phyloP scores from a whole-genome alignment of 2,888 invertebrate species.

The Eilema depressum region DNA sequence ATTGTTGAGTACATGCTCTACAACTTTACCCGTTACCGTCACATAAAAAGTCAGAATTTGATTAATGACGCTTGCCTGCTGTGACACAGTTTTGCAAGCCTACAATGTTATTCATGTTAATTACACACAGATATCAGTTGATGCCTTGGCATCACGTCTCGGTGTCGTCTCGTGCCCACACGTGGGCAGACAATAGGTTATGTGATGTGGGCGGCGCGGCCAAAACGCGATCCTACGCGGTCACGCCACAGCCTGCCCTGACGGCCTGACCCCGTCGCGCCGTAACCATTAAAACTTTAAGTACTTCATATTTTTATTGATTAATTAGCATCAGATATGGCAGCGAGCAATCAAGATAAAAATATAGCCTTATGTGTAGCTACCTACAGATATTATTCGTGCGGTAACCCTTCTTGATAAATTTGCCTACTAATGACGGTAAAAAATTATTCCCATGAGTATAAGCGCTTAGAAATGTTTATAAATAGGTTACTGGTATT shows the following conservation, averaged over 20 bases:
- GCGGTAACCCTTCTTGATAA: constrained; percentile 19
- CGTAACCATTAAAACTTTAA: constrained; percentile 45
- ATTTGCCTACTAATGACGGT: background rate
- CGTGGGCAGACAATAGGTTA: constrained; percentile 79
- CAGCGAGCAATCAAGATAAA: constrained; percentile 55
- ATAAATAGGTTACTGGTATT: background rate
- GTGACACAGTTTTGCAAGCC: constrained; percentile 38
- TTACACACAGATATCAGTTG: constrained; percentile 57
- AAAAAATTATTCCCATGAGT: background rate
- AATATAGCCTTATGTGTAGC: constrained; percentile 19
- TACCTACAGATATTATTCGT: constrained; percentile 11
- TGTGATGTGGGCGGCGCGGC: constrained; percentile 71
- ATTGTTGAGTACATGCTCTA: background rate
- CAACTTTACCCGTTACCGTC: background rate
- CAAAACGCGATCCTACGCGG: constrained; percentile 80
- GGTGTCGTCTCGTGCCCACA: constrained; percentile 59
- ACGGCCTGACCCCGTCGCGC: constrained; percentile 55
- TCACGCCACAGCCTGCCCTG: constrained; percentile 35
- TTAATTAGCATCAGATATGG: constrained; percentile 63
- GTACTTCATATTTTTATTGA: constrained; percentile 66
- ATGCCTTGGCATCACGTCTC: constrained; percentile 76
- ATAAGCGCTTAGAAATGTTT: background rate
- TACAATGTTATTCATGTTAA: constrained; percentile 58
- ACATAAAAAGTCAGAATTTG: constrained; percentile 2
- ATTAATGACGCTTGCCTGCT: constrained; percentile 20